Base-by-base conservation (phyloP, 2,888 invertebrate species). In the Mimachlamys varia region DNA sequence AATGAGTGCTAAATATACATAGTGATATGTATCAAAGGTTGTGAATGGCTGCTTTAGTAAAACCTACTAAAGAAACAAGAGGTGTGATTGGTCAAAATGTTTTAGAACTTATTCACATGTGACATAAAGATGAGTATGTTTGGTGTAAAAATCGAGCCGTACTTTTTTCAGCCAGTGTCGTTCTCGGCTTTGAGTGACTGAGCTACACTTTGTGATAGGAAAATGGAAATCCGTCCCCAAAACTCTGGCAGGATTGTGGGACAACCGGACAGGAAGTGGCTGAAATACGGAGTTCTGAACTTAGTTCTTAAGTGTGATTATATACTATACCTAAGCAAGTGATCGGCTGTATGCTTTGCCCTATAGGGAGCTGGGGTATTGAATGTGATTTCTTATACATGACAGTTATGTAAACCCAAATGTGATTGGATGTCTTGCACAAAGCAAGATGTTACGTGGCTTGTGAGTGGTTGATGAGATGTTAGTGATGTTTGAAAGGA, bases 21-120 rank as follows among this genome's bases (percentile, higher is more conserved):
- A 33, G 76, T 76, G 76, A 76, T n/a, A n/a, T 76, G 76, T 76
- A 76, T 33, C 76, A 76, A 76, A 76, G 76, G 76, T 76, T 76
- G 76, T 76, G 76, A 76, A 27, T 76, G 76, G 76, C 76, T 76
- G 76, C 76, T 33, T 76, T 33, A 76, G 27, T 76, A 27, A n/a
- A 13, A 33, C 76, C 12, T 33, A 7, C 2, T 27, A 27, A 76
- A 33, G 76, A 76, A 76, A 19, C 33, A 22, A 33, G 33, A 3
- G 7, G 27, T 76, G 76, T 76, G 76, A 76, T 76, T 76, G 76
- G 76, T 33, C 15, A 76, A 76, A 76, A 7, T n/a, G n/a, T 22
- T 58, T 58, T 0, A 58, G 58, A 58, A 22, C 19, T 3, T 2
- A 19, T 4, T 53, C 19, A 22, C 5, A 76, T 27, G 33, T 76